These are phyloP conservation scores for Chiloscyllium plagiosum DNA, from an alignment of 2,113 vertebrate genomes.

Conservation along the genomic window DNA sequence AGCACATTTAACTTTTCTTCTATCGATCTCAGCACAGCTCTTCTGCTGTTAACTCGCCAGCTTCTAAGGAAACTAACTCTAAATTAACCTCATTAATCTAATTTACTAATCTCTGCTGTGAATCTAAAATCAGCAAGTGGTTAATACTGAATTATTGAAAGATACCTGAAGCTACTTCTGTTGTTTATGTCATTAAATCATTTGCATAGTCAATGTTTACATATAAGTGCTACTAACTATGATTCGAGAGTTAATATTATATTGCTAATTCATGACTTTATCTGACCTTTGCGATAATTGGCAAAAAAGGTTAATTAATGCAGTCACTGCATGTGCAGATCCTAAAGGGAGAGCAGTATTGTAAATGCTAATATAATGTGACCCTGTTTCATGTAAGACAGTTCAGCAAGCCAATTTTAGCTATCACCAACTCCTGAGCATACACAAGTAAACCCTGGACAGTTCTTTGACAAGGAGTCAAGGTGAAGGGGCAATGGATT, in stretches of 20 bases:
- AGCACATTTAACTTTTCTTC: background rate
- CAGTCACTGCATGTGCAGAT: background rate
- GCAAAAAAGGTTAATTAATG: background rate
- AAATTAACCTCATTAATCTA: background rate
- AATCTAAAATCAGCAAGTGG: background rate
- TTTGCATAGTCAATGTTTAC: background rate
- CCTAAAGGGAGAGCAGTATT: background rate
- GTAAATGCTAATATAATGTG: slow-evolving; percentile 14
- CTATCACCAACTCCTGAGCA: background rate
- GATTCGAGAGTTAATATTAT: background rate
- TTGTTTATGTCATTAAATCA: background rate
- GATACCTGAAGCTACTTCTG: background rate
- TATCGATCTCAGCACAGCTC: background rate
- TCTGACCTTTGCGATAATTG: background rate
- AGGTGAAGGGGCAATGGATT: background rate
- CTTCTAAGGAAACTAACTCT: background rate
- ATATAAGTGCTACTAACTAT: background rate
- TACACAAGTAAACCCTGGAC: background rate
- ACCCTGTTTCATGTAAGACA: background rate
- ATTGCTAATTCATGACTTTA: background rate
- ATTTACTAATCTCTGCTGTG: background rate
- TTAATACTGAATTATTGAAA: background rate
- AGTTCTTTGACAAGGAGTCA: background rate
- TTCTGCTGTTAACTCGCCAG: background rate
- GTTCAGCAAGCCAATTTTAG: background rate